These are phyloP conservation scores for Coecobrya sp. DNA, from an alignment of 2,888 invertebrate genomes.

Conservation along the genomic window DNA sequence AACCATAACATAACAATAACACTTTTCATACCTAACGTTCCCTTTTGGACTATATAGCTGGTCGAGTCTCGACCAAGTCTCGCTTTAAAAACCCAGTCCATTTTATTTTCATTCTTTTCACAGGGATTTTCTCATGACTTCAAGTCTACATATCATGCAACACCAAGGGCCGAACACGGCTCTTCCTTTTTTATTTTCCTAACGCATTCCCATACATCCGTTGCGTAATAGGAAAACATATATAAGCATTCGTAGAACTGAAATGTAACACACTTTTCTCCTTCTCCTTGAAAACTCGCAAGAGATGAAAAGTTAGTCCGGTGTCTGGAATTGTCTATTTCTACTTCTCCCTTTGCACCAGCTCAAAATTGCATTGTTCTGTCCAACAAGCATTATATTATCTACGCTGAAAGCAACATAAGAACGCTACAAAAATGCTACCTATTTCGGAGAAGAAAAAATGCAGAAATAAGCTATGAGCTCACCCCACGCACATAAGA, in stretches of 20 bases:
- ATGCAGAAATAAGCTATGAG: neutral
- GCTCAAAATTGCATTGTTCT: neutral
- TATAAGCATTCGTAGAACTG: neutral
- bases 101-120: conserved; percentile 36
- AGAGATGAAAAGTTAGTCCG: conserved; percentile 52
- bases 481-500: neutral
- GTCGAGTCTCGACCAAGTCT: no score
- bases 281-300: conserved; percentile 40
- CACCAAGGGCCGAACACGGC: neutral
- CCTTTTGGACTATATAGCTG: neutral
- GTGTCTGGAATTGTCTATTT: conserved; percentile 20
- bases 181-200: conserved; percentile 10
- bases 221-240: neutral
- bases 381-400: neutral
- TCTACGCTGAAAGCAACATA: neutral
- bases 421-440: neutral
- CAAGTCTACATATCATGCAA: neutral
- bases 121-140: conserved; percentile 23
- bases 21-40: neutral
- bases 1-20: conserved; percentile 39
- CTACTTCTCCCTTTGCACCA: conserved; percentile 12
- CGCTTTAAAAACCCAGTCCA: neutral
- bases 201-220: neutral
- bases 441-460: conserved; percentile 15
- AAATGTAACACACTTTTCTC: conserved; percentile 21